Evolutionary conservation across 2,888 invertebrate genomes (phyloP).

Genomic region (Phalera bucephala): DNA sequence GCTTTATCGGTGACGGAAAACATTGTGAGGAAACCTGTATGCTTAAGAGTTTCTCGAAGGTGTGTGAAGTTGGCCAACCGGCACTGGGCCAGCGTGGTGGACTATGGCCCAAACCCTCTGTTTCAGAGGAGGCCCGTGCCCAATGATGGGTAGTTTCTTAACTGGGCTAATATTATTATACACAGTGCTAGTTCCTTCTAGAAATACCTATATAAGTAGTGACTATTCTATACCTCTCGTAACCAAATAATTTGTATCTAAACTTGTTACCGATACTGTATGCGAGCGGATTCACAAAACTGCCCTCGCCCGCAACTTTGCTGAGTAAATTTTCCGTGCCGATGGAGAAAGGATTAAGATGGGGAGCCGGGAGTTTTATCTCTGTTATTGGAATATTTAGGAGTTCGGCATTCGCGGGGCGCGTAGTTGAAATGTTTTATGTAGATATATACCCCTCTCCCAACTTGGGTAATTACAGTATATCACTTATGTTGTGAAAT

Average conservation of each 20-base stretch:
- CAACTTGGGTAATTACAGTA: slow-evolving; percentile 32
- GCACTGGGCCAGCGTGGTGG: too few relatives aligned
- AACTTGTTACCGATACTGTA: slow-evolving; percentile 10
- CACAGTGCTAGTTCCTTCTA: too few relatives aligned
- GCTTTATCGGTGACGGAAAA: too few relatives aligned
- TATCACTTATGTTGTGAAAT: slow-evolving; percentile 5
- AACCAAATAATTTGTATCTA: slow-evolving; percentile 11
- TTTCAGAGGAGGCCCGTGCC: too few relatives aligned
- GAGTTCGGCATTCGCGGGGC: slow-evolving; percentile 15
- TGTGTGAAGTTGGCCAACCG: too few relatives aligned
- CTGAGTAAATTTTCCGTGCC: slow-evolving; percentile 33
- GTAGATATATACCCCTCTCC: slow-evolving; percentile 23
- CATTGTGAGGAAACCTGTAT: too few relatives aligned
- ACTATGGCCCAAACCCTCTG: too few relatives aligned
- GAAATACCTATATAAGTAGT: too few relatives aligned
- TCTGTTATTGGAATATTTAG: slow-evolving; percentile 30
- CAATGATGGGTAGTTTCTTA: too few relatives aligned
- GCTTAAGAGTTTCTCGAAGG: too few relatives aligned
- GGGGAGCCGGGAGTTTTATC: slow-evolving; percentile 29
- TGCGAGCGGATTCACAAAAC: slow-evolving; percentile 7
- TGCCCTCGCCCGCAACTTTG: slow-evolving; percentile 27
- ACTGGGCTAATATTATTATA: too few relatives aligned
- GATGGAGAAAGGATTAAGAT: slow-evolving; percentile 34
- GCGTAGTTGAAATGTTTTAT: slow-evolving; percentile 28
- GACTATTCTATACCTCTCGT: slow-evolving; percentile 5